Base-by-base conservation (phyloP, 2,888 invertebrate genomes). In the Monochamus alternatus region DNA sequence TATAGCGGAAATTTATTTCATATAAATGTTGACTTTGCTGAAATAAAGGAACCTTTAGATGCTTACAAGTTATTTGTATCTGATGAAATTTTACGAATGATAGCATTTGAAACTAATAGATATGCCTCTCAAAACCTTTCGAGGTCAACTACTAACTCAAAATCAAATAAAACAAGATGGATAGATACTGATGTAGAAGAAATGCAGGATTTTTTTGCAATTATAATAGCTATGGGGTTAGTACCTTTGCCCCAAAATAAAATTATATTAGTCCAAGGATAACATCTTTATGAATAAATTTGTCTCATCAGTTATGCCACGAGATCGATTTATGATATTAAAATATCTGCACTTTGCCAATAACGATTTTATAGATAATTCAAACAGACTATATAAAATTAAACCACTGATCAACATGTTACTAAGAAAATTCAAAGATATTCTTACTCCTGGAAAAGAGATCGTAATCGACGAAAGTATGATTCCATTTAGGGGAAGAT, bases 241-340 rank as follows among this genome's bases (percentile, higher is more conserved):
- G 43, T 31, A 31, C 67, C 67, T 55, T 52, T 55, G 30, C 38
- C 31, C 52, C 52, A n/a, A n/a, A n/a, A n/a, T n/a, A n/a, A n/a
- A 67, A 32, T n/a, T 67, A 38, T 32, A 67, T 67, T 55, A 55
- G 67, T 67, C 67, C 22, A 67, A 67, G 32, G 67, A 67, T 55
- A 2, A 12, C 30, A 67, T 55, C 38, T 67, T 67, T 55, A 22
- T 5, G 22, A 67, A 67, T 55, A 55, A 55, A 55, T 55, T 67
- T 55, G n/a, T 67, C 31, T 30, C 55, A 43, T 55, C 10, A 12
- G 55, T 32, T 5, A 55, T 67, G 55, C 30, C 55, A 7, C 55
- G 55, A 7, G 55, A 55, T 58, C n/a, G 14, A 3, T 58, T 58
- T 58, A 14, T 58, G 14, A 22, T 14, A n/a, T 58, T 58, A 14